Conservation (phyloP, 2,888 invertebrate genomes). For the Iselma pallidipennis region DNA sequence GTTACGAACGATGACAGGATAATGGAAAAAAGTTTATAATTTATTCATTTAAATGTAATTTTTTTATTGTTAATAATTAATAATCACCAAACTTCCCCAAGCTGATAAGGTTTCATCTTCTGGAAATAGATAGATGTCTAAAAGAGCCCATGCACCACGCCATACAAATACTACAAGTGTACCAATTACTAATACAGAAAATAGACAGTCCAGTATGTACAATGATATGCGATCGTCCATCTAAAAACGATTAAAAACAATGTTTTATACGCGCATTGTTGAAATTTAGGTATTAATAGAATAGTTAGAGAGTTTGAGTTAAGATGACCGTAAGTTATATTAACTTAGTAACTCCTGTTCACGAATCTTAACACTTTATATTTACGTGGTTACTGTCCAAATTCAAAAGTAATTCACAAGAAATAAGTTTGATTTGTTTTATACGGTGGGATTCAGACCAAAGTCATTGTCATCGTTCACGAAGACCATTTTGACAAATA, state of each 20-base stretch:
- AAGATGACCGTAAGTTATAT: no score
- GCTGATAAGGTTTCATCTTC: constrained; percentile 69
- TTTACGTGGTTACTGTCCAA: no score
- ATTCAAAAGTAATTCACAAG: no score
- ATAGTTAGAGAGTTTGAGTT: no score
- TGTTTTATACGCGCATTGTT: no score
- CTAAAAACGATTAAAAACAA: constrained; percentile 57
- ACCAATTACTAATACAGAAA: constrained; percentile 83
- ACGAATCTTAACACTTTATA: no score
- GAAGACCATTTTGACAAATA: no score
- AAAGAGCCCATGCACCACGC: constrained; percentile 83
- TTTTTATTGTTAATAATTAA: background rate
- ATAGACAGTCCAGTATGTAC: constrained; percentile 82
- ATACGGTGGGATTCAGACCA: no score
- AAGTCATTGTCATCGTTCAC: no score
- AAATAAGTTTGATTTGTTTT: no score
- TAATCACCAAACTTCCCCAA: constrained; percentile 75
- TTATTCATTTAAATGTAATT: background rate
- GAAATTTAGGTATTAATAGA: no score
- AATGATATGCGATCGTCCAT: constrained; percentile 69
- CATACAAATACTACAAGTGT: constrained; percentile 86
- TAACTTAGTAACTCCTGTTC: no score
- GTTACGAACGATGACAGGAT: background rate
- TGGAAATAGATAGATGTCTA: constrained; percentile 81
- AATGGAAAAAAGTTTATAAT: background rate